These are phyloP conservation scores for Dasyprocta punctata DNA, from an alignment of 2,113 vertebrate species.

Conservation along the genomic window DNA sequence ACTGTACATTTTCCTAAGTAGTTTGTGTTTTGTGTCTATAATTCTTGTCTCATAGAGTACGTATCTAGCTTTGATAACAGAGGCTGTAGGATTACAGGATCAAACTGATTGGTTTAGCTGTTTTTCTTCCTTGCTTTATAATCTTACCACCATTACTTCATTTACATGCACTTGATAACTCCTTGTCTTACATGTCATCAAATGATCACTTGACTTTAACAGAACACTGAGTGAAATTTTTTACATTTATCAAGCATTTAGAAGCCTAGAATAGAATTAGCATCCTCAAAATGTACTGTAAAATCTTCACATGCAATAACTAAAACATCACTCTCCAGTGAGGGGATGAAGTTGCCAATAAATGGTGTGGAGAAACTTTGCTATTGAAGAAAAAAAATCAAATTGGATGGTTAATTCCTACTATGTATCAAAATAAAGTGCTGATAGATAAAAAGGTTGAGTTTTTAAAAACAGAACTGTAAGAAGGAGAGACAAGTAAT, in stretches of 20 bases:
- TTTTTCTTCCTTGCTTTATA: not conserved
- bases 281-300: not conserved
- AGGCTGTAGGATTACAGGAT: not conserved
- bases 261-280: not conserved
- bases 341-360: not conserved
- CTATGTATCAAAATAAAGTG: not conserved
- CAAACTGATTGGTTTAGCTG: not conserved
- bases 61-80: not conserved
- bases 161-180: not conserved
- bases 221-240: not conserved
- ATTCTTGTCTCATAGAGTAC: not conserved
- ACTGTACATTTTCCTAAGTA: not conserved
- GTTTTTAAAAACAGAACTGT: not conserved
- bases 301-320: not conserved
- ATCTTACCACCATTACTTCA: not conserved
- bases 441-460: not conserved
- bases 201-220: not conserved
- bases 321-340: not conserved
- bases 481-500: not conserved
- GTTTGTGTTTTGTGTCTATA: not conserved
- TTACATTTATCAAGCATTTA: not conserved
- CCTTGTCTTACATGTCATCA: not conserved
- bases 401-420: not conserved
- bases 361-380: not conserved
- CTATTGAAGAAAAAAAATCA: not conserved